A percentile compares a stretch with the other conserved stretches of the same genome.
phyloP scores from a whole-genome alignment of 2,888 invertebrate species.

The Cosmorhoe ocellata region DNA sequence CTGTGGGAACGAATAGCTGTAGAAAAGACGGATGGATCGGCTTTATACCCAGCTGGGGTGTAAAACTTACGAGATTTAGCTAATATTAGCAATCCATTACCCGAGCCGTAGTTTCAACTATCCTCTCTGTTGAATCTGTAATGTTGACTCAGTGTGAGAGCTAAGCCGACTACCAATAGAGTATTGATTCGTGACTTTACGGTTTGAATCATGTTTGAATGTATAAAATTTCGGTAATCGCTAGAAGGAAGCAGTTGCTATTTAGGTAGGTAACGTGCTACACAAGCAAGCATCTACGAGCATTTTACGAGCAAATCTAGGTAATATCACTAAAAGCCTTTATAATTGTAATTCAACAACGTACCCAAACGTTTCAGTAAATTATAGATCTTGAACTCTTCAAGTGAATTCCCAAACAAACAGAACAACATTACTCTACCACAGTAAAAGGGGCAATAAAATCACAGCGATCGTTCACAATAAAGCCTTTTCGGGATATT shows the following conservation, averaged over 20 bases:
- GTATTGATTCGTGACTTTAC: conserved; percentile 37
- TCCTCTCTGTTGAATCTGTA: conserved; percentile 36
- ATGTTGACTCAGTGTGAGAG: conserved; percentile 25
- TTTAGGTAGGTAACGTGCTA: neutral
- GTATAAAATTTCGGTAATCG: conserved; percentile 1
- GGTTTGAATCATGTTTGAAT: conserved; percentile 9
- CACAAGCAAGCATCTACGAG: neutral
- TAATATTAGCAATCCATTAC: conserved; percentile 81
- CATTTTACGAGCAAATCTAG: conserved; percentile 4
- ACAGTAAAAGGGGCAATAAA: conserved; percentile 55
- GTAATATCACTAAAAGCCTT: conserved; percentile 16
- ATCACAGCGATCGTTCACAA: conserved; percentile 47
- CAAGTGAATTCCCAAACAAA: conserved; percentile 27
- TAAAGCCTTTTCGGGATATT: conserved; percentile 47
- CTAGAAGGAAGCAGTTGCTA: neutral
- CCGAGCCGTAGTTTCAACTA: conserved; percentile 42
- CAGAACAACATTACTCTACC: conserved; percentile 26
- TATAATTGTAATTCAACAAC: conserved; percentile 2
- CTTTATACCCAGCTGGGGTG: conserved; percentile 59
- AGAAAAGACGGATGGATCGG: conserved; percentile 72
- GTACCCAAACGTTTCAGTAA: conserved; percentile 8
- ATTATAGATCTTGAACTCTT: conserved; percentile 3
- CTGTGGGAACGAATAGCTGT: conserved; percentile 58
- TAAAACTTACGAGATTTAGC: conserved; percentile 73
- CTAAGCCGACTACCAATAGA: conserved; percentile 31